Evolutionary conservation across 1,140 invertebrate genomes (phyloP).

Genomic region (Hylaeus volcanicus): DNA sequence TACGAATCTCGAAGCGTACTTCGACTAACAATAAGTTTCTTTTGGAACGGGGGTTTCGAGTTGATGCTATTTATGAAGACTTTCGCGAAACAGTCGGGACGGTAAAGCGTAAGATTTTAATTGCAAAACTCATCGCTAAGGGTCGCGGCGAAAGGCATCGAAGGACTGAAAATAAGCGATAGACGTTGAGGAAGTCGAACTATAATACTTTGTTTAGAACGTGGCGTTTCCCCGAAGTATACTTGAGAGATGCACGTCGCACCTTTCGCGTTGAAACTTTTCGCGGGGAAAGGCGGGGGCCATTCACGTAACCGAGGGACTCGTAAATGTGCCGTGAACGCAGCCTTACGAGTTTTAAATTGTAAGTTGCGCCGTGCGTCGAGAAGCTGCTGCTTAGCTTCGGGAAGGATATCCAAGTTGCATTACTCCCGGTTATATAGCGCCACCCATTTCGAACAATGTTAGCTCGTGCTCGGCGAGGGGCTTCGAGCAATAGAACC

Average conservation of each 20-base stretch:
- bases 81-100: no score
- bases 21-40: no score
- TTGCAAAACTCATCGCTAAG: no score
- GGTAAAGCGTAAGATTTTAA: no score
- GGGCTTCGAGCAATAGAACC: constrained; percentile 4
- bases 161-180: constrained; percentile 50
- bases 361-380: constrained; percentile 60
- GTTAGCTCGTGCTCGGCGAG: constrained; percentile 28
- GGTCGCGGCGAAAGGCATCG: neutral
- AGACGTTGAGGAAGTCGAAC: constrained; percentile 35
- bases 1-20: no score
- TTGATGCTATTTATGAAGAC: no score
- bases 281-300: neutral
- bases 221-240: constrained; percentile 57
- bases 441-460: constrained; percentile 1
- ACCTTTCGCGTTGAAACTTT: constrained; percentile 55
- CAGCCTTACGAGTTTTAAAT: constrained; percentile 66
- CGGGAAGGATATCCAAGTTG: constrained; percentile 19
- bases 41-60: no score
- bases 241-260: constrained; percentile 39
- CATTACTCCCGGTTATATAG: constrained; percentile 5
- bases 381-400: constrained; percentile 29
- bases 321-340: constrained; percentile 56
- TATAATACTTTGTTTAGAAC: constrained; percentile 58
- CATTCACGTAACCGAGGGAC: constrained; percentile 10